Percentiles rank a stretch among this genome's conserved stretches.
These are phyloP conservation scores for Lamellibrachia columna DNA, from an alignment of 2,888 invertebrate genomes.

Conservation along the genomic window DNA sequence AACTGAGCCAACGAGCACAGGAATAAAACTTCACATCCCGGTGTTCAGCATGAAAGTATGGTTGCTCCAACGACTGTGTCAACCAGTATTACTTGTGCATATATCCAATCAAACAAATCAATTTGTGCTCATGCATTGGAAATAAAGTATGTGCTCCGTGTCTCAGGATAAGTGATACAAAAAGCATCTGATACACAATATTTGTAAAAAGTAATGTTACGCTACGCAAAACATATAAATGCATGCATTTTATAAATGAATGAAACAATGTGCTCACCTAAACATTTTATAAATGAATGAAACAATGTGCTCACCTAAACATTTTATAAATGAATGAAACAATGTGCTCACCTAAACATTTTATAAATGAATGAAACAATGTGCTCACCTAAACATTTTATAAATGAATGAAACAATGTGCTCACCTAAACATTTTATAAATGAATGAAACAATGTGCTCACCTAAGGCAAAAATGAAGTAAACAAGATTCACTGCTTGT, in stretches of 20 bases:
- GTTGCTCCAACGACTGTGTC: not conserved
- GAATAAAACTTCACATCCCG: too few species aligned
- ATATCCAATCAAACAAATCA: not conserved
- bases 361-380: not conserved
- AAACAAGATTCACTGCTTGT: not conserved
- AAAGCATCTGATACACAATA: too few species aligned
- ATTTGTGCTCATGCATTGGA: too few species aligned
- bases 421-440: not conserved
- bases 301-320: not conserved
- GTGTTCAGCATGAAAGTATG: too few species aligned
- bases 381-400: too few species aligned
- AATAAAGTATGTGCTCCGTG: too few species aligned
- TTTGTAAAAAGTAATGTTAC: not conserved
- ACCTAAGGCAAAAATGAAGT: constrained; percentile 16
- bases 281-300: not conserved
- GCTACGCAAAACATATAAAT: not conserved
- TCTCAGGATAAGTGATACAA: too few species aligned
- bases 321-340: not conserved
- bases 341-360: not conserved
- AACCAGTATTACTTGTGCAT: not conserved
- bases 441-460: not conserved
- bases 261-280: too few species aligned
- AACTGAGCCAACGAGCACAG: too few species aligned
- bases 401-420: not conserved
- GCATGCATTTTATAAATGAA: not conserved